phyloP scores from a whole-genome alignment of 2,797 vertebrate species.

The Sphaeramia orbicularis region DNA sequence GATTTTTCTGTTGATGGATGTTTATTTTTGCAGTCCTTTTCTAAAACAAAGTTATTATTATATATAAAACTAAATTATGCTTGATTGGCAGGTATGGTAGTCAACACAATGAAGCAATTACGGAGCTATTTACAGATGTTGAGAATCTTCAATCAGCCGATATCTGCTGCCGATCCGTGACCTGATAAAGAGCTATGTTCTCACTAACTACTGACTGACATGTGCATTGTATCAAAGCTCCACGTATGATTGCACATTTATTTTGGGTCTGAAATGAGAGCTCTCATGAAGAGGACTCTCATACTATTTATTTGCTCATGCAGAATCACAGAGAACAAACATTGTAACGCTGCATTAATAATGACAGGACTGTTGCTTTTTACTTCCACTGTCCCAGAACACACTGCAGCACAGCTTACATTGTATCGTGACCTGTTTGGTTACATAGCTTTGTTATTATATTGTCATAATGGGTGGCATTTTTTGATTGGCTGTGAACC shows the following conservation, averaged over 20 bases:
- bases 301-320: slow-evolving; percentile 72
- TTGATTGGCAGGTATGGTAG: slow-evolving; percentile 46
- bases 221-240: slow-evolving; percentile 27
- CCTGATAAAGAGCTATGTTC: slow-evolving; percentile 10
- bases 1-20: slow-evolving; percentile 21
- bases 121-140: slow-evolving; percentile 41
- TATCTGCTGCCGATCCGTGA: slow-evolving; percentile 35
- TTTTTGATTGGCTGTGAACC: slow-evolving; percentile 18
- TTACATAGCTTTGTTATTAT: background rate
- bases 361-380: slow-evolving; percentile 73
- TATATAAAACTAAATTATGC: background rate
- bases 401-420: slow-evolving; percentile 38
- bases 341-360: slow-evolving; percentile 63
- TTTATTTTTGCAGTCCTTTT: slow-evolving; percentile 51
- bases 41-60: slow-evolving; percentile 37
- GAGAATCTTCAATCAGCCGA: slow-evolving; percentile 25
- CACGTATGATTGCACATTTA: slow-evolving; percentile 54
- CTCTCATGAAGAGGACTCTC: slow-evolving; percentile 56
- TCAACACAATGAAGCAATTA: slow-evolving; percentile 32
- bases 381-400: slow-evolving; percentile 83
- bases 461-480: background rate
- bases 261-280: slow-evolving; percentile 43
- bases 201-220: slow-evolving; percentile 35
- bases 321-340: slow-evolving; percentile 78
- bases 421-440: slow-evolving; percentile 21